Base-by-base conservation (phyloP, 2,797 vertebrate species). In the Xiphorhynchus erythropygius region DNA sequence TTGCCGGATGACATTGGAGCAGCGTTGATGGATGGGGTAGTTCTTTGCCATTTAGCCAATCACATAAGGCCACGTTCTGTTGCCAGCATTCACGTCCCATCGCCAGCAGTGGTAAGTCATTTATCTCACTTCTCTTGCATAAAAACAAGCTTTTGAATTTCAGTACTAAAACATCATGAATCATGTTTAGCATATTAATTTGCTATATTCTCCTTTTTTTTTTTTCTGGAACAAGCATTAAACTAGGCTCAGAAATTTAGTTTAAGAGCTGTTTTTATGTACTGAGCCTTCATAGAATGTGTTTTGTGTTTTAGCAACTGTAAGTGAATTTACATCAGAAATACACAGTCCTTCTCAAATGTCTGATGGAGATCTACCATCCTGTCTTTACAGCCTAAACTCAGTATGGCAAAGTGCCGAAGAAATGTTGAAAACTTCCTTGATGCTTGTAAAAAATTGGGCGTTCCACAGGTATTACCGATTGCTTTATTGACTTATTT, bases 351-450 rank as follows among this genome's bases (percentile, higher is more conserved):
- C 16, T 83, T 82, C 37, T 14, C 5, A 3, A 82, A 52, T 44
- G 6, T 22, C 10, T 95, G 57, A 33, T 60, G 27, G 42, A 64
- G 27, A 88, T 71, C 8, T 76, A 41, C 81, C 21, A 4, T 63
- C 14, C 84, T 92, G 60, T 81, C 87, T 94, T 97, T 97, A 82
- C 97, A 99, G 99, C 99, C 99, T 97, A 99, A 99, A 97, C 98
- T 99, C 92, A 99, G 99, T 97, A 99, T 99, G 99, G 99, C 99
- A 81, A 99, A 99, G 96, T 99, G 99, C 97, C 98, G 99, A 93
- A 98, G 99, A 97, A 99, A 99, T 60, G 99, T 99, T 91, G 99
- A 99, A 97, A 99, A 99, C 98, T 99, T 99, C 93, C 98, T 99
- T 68, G 99, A 99, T 78, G 99, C 99, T 35, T 99, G 99, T 97